Conservation (phyloP, 2,797 vertebrate genomes). For the Anguilla pacifica region DNA sequence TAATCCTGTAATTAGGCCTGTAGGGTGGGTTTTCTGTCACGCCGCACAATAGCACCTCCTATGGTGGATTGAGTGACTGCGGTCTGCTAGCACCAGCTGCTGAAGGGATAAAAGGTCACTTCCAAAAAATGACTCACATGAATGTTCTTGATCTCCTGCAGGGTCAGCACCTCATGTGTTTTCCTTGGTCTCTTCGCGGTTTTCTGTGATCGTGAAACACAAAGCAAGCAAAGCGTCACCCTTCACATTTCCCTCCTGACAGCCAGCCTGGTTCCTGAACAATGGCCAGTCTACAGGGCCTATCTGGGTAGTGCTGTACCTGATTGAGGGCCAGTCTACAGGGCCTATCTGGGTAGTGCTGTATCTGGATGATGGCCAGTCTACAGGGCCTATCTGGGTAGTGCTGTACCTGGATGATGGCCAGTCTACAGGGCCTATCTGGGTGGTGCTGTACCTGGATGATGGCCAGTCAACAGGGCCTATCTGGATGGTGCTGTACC, state of each 20-base stretch:
- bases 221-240: background rate
- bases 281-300: background rate
- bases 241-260: background rate
- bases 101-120: no score
- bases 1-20: no score
- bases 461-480: background rate
- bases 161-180: constrained; percentile 81
- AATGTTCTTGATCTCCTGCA: constrained; percentile 88
- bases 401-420: constrained; percentile 35
- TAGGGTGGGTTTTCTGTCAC: no score
- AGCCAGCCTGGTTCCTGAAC: no score
- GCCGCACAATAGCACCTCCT: no score
- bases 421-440: background rate
- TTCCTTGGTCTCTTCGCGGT: constrained; percentile 83
- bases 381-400: background rate
- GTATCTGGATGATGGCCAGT: background rate
- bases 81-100: no score
- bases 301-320: background rate
- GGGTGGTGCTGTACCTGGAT: background rate
- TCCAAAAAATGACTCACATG: constrained; percentile 77
- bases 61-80: no score
- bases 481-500: background rate
- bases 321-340: background rate
- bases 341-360: background rate
- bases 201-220: constrained; percentile 72